phyloP scores from a whole-genome alignment of 2,113 vertebrate genomes.

The Otolemur garnettii region DNA sequence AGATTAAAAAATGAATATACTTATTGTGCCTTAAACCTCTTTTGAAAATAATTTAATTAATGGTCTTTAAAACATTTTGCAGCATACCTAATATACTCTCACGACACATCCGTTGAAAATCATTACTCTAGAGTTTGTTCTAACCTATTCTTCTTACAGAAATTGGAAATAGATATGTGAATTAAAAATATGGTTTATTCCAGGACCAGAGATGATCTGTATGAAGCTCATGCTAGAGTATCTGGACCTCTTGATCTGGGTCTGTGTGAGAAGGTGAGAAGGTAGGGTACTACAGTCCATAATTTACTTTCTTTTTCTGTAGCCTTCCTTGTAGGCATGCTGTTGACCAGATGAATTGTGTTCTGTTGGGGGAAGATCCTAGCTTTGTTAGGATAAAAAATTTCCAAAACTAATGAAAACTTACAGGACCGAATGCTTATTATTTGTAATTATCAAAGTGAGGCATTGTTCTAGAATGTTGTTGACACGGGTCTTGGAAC shows the following conservation, averaged over 20 bases:
- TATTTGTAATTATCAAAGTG: slow-evolving; percentile 41
- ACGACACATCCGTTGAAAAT: no score
- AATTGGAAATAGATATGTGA: background rate
- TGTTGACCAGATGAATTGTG: background rate
- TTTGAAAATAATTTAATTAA: no score
- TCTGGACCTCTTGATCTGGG: background rate
- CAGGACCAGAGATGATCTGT: background rate
- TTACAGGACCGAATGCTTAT: slow-evolving; percentile 46
- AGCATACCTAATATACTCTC: no score
- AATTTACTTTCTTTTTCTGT: background rate
- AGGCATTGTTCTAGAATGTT: slow-evolving; percentile 60
- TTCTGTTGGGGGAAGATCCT: background rate
- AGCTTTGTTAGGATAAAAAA: slow-evolving; percentile 31
- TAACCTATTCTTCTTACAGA: background rate
- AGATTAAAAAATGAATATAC: no score
- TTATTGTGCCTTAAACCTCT: no score
- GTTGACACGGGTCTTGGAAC: slow-evolving; percentile 48
- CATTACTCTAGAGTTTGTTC: background rate
- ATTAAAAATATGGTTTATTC: background rate
- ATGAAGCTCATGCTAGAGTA: background rate
- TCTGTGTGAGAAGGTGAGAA: background rate
- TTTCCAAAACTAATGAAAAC: slow-evolving; percentile 49
- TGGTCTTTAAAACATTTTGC: no score
- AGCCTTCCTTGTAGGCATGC: no score
- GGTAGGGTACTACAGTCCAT: background rate